Evolutionary conservation across 2,888 invertebrate genomes (phyloP), one percentile per base, ranked within the genome.

Genomic region (Mamestra brassicae): DNA sequence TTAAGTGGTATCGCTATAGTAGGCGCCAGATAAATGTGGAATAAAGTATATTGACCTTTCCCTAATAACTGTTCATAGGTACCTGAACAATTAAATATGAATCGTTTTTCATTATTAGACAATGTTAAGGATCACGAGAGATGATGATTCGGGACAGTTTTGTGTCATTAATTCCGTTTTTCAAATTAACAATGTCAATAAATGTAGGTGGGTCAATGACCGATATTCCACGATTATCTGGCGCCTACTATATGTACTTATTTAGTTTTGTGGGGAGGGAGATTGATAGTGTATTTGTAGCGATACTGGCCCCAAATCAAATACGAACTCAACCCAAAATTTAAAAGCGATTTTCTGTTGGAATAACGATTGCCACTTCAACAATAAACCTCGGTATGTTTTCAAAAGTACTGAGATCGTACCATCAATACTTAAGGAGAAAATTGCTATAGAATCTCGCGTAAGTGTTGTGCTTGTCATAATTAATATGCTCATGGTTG

Each of bases 1-100:
- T 67, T 69, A 55, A 69, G 38, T 64, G 52, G 60, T 79, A 65
- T 68, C 11, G 55, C 60, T 71, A 47, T n/a, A n/a, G n/a, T n/a
- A n/a, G n/a, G n/a, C n/a, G n/a, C n/a, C n/a, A n/a, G n/a, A n/a
- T n/a, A n/a, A n/a, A n/a, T n/a, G n/a, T n/a, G n/a, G n/a, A n/a
- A n/a, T n/a, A n/a, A n/a, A n/a, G n/a, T n/a, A n/a, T n/a, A n/a
- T n/a, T n/a, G n/a, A n/a, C n/a, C n/a, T n/a, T n/a, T n/a, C n/a
- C n/a, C n/a, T n/a, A n/a, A n/a, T n/a, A n/a, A n/a, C n/a, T n/a
- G n/a, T n/a, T n/a, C n/a, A n/a, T n/a, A n/a, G n/a, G n/a, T n/a
- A n/a, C n/a, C n/a, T n/a, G n/a, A n/a, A n/a, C n/a, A n/a, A n/a
- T n/a, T n/a, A n/a, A n/a, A n/a, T n/a, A n/a, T n/a, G n/a, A n/a